Evolutionary conservation across 1,140 invertebrate genomes (phyloP).

Genomic region (Bombus pyrosoma): DNA sequence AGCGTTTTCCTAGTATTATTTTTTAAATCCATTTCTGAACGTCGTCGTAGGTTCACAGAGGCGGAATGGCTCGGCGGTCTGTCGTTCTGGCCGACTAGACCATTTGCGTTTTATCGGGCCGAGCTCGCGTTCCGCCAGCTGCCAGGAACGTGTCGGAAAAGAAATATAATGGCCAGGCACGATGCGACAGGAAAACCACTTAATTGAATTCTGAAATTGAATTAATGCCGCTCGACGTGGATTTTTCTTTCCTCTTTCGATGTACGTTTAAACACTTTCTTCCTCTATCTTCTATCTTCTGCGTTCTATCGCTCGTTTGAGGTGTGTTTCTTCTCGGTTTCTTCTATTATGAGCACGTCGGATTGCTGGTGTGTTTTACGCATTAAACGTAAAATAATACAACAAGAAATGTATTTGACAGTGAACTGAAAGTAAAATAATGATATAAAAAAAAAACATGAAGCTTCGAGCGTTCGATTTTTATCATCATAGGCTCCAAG

Average conservation of each 20-base stretch:
- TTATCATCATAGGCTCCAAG: no score
- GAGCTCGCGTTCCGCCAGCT: conserved; percentile 27
- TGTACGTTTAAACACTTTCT: neutral
- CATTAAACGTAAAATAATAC: neutral
- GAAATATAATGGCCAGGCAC: conserved; percentile 3
- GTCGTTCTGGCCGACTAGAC: neutral
- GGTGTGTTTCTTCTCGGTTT: neutral
- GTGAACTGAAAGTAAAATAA: no score
- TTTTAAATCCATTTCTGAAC: conserved; percentile 42
- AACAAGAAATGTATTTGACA: neutral
- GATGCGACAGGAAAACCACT: neutral
- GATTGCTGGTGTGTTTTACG: neutral
- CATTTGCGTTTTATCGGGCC: conserved; percentile 49
- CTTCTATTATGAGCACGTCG: neutral
- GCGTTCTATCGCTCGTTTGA: neutral
- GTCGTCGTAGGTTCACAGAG: neutral
- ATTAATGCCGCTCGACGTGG: neutral
- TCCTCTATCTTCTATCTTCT: no score
- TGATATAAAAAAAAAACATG: neutral
- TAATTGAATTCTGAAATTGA: conserved; percentile 5
- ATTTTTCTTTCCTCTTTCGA: neutral
- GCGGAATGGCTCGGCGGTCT: neutral
- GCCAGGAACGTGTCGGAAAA: conserved; percentile 3
- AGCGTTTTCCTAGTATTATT: conserved; percentile 49
- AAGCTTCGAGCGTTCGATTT: neutral